phyloP scores from a whole-genome alignment of 2,113 vertebrate genomes.

The Elaphurus davidianus region DNA sequence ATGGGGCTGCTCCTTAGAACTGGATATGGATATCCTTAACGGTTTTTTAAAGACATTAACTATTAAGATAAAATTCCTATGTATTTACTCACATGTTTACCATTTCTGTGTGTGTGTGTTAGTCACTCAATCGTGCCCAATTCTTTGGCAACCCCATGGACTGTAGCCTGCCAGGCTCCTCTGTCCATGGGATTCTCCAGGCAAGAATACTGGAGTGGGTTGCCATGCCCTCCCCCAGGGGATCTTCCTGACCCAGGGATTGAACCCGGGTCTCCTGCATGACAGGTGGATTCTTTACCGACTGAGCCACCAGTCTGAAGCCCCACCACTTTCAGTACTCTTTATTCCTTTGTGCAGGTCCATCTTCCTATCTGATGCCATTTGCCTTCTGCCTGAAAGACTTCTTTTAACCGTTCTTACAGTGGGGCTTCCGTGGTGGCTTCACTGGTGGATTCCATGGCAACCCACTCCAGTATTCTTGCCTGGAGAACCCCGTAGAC shows the following conservation, averaged over 20 bases:
- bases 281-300: neutral
- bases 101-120: neutral
- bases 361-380: neutral
- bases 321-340: neutral
- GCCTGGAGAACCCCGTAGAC: neutral
- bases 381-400: neutral
- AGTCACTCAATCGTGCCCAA: neutral
- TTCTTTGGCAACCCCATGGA: neutral
- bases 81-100: neutral
- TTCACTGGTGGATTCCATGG: neutral
- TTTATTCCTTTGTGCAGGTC: neutral
- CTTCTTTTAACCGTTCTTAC: neutral
- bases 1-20: neutral
- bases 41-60: neutral
- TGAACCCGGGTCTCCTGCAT: neutral
- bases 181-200: neutral
- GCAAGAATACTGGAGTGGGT: neutral
- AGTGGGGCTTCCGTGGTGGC: neutral
- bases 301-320: neutral
- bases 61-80: neutral
- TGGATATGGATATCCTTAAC: neutral
- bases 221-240: neutral
- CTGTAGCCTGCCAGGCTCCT: fast-evolving
- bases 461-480: neutral
- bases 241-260: neutral